Evolutionary conservation across 2,113 vertebrate species (phyloP).

Genomic region (Pteruthius melanotis): DNA sequence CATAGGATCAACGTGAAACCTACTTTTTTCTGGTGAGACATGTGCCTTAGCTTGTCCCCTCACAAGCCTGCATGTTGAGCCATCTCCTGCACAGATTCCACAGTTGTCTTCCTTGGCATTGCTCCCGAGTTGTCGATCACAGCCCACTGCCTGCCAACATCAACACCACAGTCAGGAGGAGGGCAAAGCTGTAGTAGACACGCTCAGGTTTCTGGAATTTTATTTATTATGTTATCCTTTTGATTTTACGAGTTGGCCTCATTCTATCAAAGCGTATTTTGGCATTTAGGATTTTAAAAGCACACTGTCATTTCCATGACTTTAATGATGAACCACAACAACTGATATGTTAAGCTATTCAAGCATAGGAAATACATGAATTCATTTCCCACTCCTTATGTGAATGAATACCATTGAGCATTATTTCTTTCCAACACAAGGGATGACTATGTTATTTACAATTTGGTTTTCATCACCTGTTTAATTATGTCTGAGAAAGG

Average conservation of each 20-base stretch:
- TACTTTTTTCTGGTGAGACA: slow-evolving; percentile 87
- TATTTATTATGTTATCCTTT: slow-evolving; percentile 56
- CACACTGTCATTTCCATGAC: slow-evolving; percentile 4
- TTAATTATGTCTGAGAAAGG: slow-evolving; percentile 16
- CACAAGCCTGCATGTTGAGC: slow-evolving; percentile 89
- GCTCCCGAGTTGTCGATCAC: slow-evolving; percentile 88
- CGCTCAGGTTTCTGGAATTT: slow-evolving; percentile 47
- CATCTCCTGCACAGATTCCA: slow-evolving; percentile 86
- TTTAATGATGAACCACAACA: slow-evolving; percentile 20
- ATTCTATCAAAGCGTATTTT: slow-evolving; percentile 45
- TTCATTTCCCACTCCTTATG: neutral
- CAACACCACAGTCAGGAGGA: slow-evolving; percentile 67
- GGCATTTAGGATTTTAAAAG: neutral
- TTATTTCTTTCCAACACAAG: neutral
- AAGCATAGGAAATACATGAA: neutral
- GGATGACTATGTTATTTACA: neutral
- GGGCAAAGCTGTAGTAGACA: slow-evolving; percentile 51
- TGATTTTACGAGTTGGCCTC: slow-evolving; percentile 30
- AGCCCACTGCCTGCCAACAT: slow-evolving; percentile 87
- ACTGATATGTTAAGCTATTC: neutral
- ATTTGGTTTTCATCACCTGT: slow-evolving; percentile 29
- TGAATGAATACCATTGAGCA: neutral
- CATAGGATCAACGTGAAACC: slow-evolving; percentile 10
- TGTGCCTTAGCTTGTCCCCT: slow-evolving; percentile 85
- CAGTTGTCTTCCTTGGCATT: slow-evolving; percentile 89